A percentile compares a stretch with the other conserved stretches of the same genome.
phyloP scores from a whole-genome alignment of 2,797 vertebrate genomes.

The Gadopsis marmoratus region DNA sequence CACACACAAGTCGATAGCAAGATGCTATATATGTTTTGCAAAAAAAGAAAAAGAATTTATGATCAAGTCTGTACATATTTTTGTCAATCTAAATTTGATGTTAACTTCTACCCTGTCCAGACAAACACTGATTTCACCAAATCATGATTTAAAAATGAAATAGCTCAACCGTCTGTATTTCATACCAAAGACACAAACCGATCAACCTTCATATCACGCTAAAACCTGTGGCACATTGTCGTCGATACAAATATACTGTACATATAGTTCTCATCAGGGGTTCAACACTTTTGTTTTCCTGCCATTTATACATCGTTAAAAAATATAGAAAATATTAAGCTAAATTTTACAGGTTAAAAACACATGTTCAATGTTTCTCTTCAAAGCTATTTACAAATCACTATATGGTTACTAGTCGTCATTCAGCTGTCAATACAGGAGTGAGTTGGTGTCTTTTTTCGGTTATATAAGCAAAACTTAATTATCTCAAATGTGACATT shows the following conservation, averaged over 20 bases:
- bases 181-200: slow-evolving; percentile 6
- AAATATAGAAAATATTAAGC: slow-evolving; percentile 80
- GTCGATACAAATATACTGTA: slow-evolving; percentile 62
- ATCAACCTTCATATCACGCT: slow-evolving; percentile 20
- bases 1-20: slow-evolving; percentile 18
- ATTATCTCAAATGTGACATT: slow-evolving; percentile 5
- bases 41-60: slow-evolving; percentile 8
- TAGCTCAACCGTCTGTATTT: slow-evolving; percentile 1
- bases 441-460: slow-evolving; percentile 19
- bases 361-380: slow-evolving; percentile 59
- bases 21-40: slow-evolving; percentile 7
- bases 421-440: slow-evolving; percentile 66
- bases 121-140: slow-evolving; percentile 6
- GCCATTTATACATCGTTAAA: slow-evolving; percentile 72
- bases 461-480: background rate
- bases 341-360: slow-evolving; percentile 80
- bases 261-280: slow-evolving; percentile 43
- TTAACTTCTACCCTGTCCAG: background rate
- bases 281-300: slow-evolving; percentile 40
- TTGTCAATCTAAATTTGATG: background rate
- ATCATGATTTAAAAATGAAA: slow-evolving; percentile 15
- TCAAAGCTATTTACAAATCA: slow-evolving; percentile 80
- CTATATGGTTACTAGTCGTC: slow-evolving; percentile 52
- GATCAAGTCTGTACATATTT: background rate
- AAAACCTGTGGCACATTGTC: slow-evolving; percentile 60